Percentiles rank a stretch among this genome's conserved stretches.
These are phyloP conservation scores for Tridacna crocea DNA, from an alignment of 2,888 invertebrate species.

Conservation along the genomic window DNA sequence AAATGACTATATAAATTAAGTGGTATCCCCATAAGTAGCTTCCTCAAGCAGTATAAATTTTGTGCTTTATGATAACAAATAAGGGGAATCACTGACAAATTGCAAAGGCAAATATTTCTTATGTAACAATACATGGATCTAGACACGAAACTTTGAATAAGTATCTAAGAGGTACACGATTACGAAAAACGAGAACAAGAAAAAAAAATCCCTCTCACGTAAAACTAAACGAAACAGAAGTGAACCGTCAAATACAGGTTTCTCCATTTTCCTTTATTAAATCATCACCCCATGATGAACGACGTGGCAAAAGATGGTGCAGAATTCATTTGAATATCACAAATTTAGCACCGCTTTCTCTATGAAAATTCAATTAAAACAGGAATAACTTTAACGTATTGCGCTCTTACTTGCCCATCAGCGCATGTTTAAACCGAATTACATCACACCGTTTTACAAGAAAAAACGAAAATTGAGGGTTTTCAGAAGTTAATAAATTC, in stretches of 20 bases:
- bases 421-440: slow-evolving; percentile 29
- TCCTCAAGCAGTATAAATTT: too few relatives aligned
- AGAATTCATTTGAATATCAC: slow-evolving; percentile 35
- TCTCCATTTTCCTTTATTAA: slow-evolving; percentile 23
- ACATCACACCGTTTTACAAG: slow-evolving; percentile 23
- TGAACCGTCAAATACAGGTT: slow-evolving; percentile 2
- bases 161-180: too few relatives aligned
- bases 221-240: neutral
- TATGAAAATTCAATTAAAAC: slow-evolving; percentile 45
- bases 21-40: too few relatives aligned
- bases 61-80: too few relatives aligned
- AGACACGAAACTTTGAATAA: too few relatives aligned
- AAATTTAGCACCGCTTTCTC: slow-evolving; percentile 25
- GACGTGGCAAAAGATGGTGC: neutral
- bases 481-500: slow-evolving; percentile 37
- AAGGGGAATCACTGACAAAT: too few relatives aligned
- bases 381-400: slow-evolving; percentile 36
- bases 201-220: neutral
- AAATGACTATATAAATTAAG: too few relatives aligned
- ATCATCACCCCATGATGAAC: slow-evolving; percentile 14
- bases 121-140: too few relatives aligned
- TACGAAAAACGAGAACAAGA: neutral
- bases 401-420: slow-evolving; percentile 25
- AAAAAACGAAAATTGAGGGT: slow-evolving; percentile 29
- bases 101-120: too few relatives aligned